phyloP scores from a whole-genome alignment of 2,888 invertebrate species.

The Teleiodes luculella region DNA sequence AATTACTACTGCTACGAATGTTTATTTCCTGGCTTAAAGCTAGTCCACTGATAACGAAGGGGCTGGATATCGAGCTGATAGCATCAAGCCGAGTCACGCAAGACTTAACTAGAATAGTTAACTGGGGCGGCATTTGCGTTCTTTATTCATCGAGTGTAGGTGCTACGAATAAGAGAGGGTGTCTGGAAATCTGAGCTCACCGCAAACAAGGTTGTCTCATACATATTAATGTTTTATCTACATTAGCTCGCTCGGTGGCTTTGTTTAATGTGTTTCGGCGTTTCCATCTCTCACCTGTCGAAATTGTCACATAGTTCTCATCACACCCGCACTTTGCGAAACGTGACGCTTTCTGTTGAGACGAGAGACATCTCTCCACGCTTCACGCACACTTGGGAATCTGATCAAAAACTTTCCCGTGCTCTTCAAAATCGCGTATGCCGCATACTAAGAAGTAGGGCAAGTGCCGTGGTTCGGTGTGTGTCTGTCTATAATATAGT shows the following conservation, averaged over 20 bases:
- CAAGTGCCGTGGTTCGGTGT: background rate
- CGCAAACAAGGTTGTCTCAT: constrained; percentile 67
- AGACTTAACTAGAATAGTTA: constrained; percentile 33
- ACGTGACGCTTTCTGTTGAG: constrained; percentile 9
- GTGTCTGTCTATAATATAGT: background rate
- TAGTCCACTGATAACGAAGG: constrained; percentile 52
- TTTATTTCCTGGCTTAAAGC: constrained; percentile 58
- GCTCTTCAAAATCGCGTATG: constrained; percentile 6
- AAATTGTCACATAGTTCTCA: constrained; percentile 42
- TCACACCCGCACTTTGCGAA: background rate
- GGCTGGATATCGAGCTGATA: constrained; percentile 44
- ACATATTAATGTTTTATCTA: constrained; percentile 74
- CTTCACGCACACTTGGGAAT: constrained; percentile 9
- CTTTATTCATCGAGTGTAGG: constrained; percentile 68
- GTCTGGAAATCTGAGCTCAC: constrained; percentile 63
- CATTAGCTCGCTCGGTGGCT: constrained; percentile 55
- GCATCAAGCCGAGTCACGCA: constrained; percentile 59
- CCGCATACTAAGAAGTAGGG: constrained; percentile 6
- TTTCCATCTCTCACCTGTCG: constrained; percentile 55
- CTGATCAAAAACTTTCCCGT: constrained; percentile 12
- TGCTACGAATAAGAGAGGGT: too few relatives aligned
- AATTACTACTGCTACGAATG: constrained; percentile 41
- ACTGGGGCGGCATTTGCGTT: constrained; percentile 33
- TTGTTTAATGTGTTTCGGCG: constrained; percentile 62
- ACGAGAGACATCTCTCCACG: background rate